Evolutionary conservation across 1,140 invertebrate species (phyloP).

Genomic region (Telenomus remus): DNA sequence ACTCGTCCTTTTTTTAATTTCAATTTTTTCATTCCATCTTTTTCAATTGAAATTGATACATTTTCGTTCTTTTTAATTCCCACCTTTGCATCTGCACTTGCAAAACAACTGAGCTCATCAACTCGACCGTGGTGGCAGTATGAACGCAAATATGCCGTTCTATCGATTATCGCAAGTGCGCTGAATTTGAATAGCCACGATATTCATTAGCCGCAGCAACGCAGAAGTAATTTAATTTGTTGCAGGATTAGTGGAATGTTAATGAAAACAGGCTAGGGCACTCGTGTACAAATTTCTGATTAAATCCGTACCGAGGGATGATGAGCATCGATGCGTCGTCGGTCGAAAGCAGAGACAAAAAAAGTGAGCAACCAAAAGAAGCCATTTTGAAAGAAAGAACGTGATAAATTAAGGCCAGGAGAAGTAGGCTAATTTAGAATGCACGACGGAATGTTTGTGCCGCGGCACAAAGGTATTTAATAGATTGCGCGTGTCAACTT

Average conservation of each 20-base stretch:
- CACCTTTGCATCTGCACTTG: no score
- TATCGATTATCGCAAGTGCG: slow-evolving; percentile 67
- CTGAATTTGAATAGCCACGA: slow-evolving; percentile 44
- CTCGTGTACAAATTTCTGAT: slow-evolving; percentile 67
- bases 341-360: slow-evolving; percentile 12
- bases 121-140: not conserved
- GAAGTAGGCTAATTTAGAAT: slow-evolving; percentile 52
- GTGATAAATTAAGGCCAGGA: slow-evolving; percentile 41
- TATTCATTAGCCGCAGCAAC: slow-evolving; percentile 70
- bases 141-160: slow-evolving; percentile 55
- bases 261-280: slow-evolving; percentile 70
- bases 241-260: slow-evolving; percentile 74
- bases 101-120: slow-evolving; percentile 26
- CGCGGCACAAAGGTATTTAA: slow-evolving; percentile 48
- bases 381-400: slow-evolving; percentile 39
- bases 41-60: no score
- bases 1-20: no score
- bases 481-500: slow-evolving; percentile 51
- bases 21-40: no score
- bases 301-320: slow-evolving; percentile 50
- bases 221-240: slow-evolving; percentile 74
- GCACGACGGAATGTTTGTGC: slow-evolving; percentile 47
- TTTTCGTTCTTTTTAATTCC: no score
- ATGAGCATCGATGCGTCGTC: slow-evolving; percentile 38
- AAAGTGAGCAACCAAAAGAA: no score